A percentile compares a stretch with the other conserved stretches of the same genome.
These are phyloP conservation scores for Ciona savignyi DNA, from an alignment of 23 tunicate species.

Conservation along the genomic window DNA sequence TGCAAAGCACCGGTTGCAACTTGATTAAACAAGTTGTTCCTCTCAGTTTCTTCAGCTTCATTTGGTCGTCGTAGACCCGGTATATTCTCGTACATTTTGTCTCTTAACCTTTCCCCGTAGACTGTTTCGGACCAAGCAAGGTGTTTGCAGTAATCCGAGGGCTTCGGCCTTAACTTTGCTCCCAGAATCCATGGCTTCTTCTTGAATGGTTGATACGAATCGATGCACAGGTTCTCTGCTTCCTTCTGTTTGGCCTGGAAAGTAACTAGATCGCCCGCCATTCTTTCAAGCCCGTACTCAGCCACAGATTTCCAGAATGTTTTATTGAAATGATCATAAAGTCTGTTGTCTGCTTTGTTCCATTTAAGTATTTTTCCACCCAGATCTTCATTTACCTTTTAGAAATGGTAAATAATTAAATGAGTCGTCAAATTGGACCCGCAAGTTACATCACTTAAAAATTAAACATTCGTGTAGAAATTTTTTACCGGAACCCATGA, in stretches of 20 bases:
- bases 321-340: slow-evolving; percentile 85
- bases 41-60: slow-evolving; percentile 31
- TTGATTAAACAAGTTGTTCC: slow-evolving; percentile 49
- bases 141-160: slow-evolving; percentile 85
- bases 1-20: slow-evolving; percentile 88
- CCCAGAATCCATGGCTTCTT: slow-evolving; percentile 99
- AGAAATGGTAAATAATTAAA: background rate
- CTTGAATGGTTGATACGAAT: slow-evolving; percentile 92
- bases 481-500: too few relatives aligned
- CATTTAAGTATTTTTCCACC: slow-evolving; percentile 70
- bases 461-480: too few relatives aligned
- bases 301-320: slow-evolving; percentile 89
- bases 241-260: slow-evolving; percentile 86
- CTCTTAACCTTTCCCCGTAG: slow-evolving; percentile 91
- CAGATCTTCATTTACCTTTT: slow-evolving; percentile 77
- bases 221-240: slow-evolving; percentile 91
- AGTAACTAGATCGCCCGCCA: slow-evolving; percentile 68
- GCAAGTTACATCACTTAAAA: too few relatives aligned
- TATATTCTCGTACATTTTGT: slow-evolving; percentile 83
- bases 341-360: slow-evolving; percentile 83
- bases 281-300: slow-evolving; percentile 54
- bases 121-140: slow-evolving; percentile 98
- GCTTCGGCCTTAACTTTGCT: slow-evolving; percentile 82
- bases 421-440: too few relatives aligned
- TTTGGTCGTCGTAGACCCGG: slow-evolving; percentile 48